Evolutionary conservation across 2,113 vertebrate species (phyloP).

Genomic region (Noturus placidus): DNA sequence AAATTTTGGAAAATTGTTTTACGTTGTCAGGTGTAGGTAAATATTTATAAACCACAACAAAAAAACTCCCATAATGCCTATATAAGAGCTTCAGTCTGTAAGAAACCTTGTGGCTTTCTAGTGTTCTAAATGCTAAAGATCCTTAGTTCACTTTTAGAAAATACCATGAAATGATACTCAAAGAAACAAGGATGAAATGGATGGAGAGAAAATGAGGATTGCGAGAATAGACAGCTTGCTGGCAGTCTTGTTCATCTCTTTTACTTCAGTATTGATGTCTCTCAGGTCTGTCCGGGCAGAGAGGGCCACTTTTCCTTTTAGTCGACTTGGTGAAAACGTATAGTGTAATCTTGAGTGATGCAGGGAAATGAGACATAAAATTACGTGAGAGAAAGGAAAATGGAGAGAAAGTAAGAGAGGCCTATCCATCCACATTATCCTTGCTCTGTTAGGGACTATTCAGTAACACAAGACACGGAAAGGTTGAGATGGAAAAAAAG

Average conservation of each 20-base stretch:
- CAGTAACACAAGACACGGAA: not conserved
- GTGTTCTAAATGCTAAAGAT: not conserved
- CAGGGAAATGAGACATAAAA: constrained; percentile 68
- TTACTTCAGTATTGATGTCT: constrained; percentile 23
- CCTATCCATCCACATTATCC: constrained; percentile 67
- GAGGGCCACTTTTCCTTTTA: constrained; percentile 14
- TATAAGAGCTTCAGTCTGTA: not conserved
- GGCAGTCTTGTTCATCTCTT: not conserved
- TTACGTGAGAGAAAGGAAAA: constrained; percentile 52
- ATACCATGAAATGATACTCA: constrained; percentile 6
- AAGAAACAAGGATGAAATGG: not conserved
- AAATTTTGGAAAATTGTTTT: not conserved
- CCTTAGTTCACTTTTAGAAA: not conserved
- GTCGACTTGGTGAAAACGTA: constrained; percentile 44
- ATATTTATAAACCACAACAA: not conserved
- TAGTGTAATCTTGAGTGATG: constrained; percentile 68
- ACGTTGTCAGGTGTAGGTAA: not conserved
- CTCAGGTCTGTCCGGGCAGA: not conserved
- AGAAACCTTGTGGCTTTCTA: not conserved
- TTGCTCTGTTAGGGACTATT: constrained; percentile 58
- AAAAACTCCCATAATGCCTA: not conserved
- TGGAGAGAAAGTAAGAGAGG: not conserved
- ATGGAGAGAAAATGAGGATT: not conserved
- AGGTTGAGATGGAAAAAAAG: not conserved
- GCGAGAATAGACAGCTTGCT: constrained; percentile 3